These are phyloP conservation scores for Astyanax mexicanus DNA, from an alignment of 2,797 vertebrate species.

Conservation along the genomic window DNA sequence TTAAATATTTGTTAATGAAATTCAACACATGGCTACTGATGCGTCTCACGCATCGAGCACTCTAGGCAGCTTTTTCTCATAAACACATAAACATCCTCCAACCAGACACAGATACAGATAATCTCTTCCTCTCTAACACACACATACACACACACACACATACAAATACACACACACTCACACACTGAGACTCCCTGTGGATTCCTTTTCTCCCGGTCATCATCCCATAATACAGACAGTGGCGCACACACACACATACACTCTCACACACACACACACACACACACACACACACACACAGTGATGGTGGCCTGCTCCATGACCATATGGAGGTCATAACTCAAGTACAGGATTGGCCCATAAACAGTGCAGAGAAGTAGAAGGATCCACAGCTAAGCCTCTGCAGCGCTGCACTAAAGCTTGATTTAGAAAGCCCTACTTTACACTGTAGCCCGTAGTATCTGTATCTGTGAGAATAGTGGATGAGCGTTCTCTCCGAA, in stretches of 20 bases:
- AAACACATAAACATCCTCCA: conserved; percentile 15
- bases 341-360: conserved; percentile 63
- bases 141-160: neutral
- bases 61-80: neutral
- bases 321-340: conserved; percentile 74
- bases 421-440: conserved; percentile 34
- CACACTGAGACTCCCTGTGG: neutral
- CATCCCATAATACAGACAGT: conserved; percentile 19
- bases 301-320: conserved; percentile 55
- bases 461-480: neutral
- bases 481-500: conserved; percentile 33
- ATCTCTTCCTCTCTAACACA: conserved; percentile 1
- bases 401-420: conserved; percentile 37
- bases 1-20: no score
- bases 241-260: conserved; percentile 38
- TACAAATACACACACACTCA: neutral
- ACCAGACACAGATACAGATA: neutral
- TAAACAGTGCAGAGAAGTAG: conserved; percentile 65
- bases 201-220: conserved; percentile 10
- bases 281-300: conserved; percentile 34
- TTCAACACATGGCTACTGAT: no score
- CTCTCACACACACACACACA: conserved; percentile 31
- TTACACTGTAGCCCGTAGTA: no score
- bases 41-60: neutral
- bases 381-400: conserved; percentile 52